Evolutionary conservation across 2,113 vertebrate species (phyloP), one percentile per base, ranked within the genome.

Genomic region (Oxyruncus cristatus): DNA sequence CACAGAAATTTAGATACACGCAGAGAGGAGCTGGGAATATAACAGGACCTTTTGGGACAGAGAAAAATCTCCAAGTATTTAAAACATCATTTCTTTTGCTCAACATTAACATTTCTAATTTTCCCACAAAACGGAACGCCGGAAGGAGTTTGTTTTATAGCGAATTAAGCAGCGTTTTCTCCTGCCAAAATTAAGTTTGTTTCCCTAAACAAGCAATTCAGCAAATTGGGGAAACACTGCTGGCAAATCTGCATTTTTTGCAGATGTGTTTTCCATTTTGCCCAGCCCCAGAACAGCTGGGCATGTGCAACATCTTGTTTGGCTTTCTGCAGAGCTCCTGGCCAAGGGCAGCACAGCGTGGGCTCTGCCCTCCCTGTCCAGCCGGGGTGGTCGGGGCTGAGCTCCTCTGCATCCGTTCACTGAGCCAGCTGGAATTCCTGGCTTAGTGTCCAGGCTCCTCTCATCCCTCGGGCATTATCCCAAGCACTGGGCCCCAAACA

Each of bases 401-500:
- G 70, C 88, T 44, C 42, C 5, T 17, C 22, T 49, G 35, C 39
- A 5, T 9, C 26, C 8, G 1, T 5, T 35, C 63, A 2, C 53
- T 2, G 73, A 27, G 26, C 27, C 87, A 70, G 52, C 11, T 16
- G 1, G 9, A 13, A 6, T 11, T 39, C 13, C 70, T 26, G 80
- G 83, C 37, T 32, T 1, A 2, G 44, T 1, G 24, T 9, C 47
- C 78, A 8, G 62, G 75, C 58, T 80, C 44, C 74, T 30, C 35
- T 9, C 21, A 9, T 3, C 67, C 84, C 42, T 2, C 0, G 26
- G 92, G 47, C 8, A 0, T 32, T 1, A 28, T 30, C 32, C 75
- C 37, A 2, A 2, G 1, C 19, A 14, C 0, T 2, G 33, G 10
- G 41, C 4, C 53, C 11, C 67, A 32, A 49, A 5, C 3, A 0